phyloP scores from a whole-genome alignment of 2,888 invertebrate species.

The Hartigia nigra region DNA sequence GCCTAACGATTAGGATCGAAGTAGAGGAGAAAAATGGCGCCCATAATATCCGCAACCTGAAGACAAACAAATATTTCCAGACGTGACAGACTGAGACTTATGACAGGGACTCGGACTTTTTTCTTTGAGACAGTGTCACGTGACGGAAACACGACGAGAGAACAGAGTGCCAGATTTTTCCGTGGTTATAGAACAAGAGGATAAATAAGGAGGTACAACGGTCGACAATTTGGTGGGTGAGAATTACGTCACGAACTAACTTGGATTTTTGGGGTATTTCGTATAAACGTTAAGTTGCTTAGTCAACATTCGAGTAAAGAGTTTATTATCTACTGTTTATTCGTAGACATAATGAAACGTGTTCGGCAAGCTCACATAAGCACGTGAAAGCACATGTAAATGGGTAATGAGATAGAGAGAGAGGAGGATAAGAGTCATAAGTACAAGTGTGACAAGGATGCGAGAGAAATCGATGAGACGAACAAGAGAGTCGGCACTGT shows the following conservation, averaged over 20 bases:
- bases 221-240: background rate
- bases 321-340: background rate
- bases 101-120: background rate
- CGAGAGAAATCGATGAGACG: background rate
- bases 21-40: background rate
- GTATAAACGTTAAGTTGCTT: background rate
- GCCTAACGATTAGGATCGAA: background rate
- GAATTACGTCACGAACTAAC: background rate
- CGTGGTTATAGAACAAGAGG: background rate
- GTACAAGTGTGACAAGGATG: background rate
- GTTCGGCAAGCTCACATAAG: background rate
- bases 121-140: background rate
- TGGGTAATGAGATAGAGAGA: constrained; percentile 2
- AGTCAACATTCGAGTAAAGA: background rate
- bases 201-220: background rate
- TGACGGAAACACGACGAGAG: background rate
- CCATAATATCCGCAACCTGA: background rate
- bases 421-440: background rate
- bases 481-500: background rate
- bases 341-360: background rate
- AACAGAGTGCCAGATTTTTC: background rate
- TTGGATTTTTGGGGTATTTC: background rate
- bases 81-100: background rate
- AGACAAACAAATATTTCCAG: background rate
- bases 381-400: background rate